Evolutionary conservation across 2,113 vertebrate genomes (phyloP), one percentile per base, ranked within the genome.

Genomic region (Callipepla californica): DNA sequence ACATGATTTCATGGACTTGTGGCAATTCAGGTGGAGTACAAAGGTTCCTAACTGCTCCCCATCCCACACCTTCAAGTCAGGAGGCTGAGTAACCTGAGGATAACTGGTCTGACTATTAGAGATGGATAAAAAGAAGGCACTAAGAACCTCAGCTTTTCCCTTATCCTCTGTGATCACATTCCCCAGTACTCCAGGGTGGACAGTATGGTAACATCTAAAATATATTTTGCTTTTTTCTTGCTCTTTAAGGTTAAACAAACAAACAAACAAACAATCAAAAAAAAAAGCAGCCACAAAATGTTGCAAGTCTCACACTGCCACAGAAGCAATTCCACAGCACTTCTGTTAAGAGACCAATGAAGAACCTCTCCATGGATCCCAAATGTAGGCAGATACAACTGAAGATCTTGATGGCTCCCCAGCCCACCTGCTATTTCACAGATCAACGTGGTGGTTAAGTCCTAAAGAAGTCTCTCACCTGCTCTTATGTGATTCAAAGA

Each of bases 401-500:
- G 40, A 87, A 84, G 48, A 14, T 68, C n/a, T 40, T n/a, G 61
- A 55, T 78, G 26, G 28, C 28, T 57, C 44, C 70, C 53, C 58
- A 87, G 3, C 30, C 36, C 47, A 36, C 1, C 34, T 74, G 19
- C 79, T 77, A 12, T 83, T 82, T 67, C 42, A 40, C 0, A 95
- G 57, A 36, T 7, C 48, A 82, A 1, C 20, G 15, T 1, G 45
- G 45, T 50, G 21, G 59, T 32, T 32, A 85, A 36, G 68, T 40
- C 80, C 38, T 85, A 48, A 50, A 80, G 38, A 58, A 78, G n/a
- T 20, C 45, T 79, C 97, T 97, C 85, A 99, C 99, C 99, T 97
- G 99, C 98, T 98, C 99, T 98, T 96, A 99, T 99, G 91, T 99
- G 99, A 96, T 99, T 99, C 86, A 99, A 94, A 0, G 99, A 99